Base-by-base conservation (phyloP, 1,140 invertebrate species). In the Scylla paramamosain region DNA sequence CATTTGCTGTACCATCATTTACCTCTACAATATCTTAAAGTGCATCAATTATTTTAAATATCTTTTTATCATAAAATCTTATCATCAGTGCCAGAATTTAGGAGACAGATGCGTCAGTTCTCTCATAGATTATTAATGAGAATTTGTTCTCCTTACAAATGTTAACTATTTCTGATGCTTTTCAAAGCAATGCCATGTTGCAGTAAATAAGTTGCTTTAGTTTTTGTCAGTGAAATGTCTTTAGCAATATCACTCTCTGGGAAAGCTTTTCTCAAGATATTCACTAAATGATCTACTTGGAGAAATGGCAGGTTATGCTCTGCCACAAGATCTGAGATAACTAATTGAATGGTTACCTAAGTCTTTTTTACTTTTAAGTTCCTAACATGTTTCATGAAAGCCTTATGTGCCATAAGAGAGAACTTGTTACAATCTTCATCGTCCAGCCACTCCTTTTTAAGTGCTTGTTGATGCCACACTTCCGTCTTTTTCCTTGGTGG, bases 201-300 rank as follows among this genome's bases (percentile, higher is more conserved):
- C 93, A 59, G n/a, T n/a, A n/a, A n/a, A n/a, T n/a, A n/a, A n/a
- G n/a, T n/a, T n/a, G n/a, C n/a, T 67, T 94, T 59, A 29, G 87
- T 89, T 94, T 45, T 89, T 12, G 89, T 94, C 31, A 31, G 4
- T 89, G 7, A 67, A 3, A 94, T 0, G n/a, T 14, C 45, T 89
- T n/a, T 0, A 10, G 93, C 93, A 2, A 67, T 45, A 4, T 94
- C 87, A 94, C 93, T 31, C 6, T 89, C 20, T 28, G 52, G 93
- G 32, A 94, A 89, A 45, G 90, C 90, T 89, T 67, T 48, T 25
- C 90, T 94, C 45, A 94, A 67, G 25, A 48, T 52, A 4, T 94
- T 86, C 29, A 94, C 87, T 31, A 94, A 32, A 77, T 89, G 93
- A 31, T 94, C 93, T 32, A 90, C 84, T 86, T 94, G 93, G 4